Evolutionary conservation across 1,140 invertebrate genomes (phyloP).

Genomic region (Bombus waltoni): DNA sequence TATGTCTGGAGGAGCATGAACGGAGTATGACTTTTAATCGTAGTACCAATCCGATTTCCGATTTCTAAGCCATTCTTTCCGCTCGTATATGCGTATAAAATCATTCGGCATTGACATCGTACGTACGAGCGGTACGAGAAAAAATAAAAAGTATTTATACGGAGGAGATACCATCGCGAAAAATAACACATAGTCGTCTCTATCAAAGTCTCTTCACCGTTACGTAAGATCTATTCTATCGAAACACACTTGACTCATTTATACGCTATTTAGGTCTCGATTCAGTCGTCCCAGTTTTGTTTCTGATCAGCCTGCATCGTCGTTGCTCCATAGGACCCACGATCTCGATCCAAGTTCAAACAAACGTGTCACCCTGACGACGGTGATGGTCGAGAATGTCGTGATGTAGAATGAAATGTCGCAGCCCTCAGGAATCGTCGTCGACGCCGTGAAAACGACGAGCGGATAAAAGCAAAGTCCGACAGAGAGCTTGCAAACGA

Average conservation of each 20-base stretch:
- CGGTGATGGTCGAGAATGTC: neutral
- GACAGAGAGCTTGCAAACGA: slow-evolving; percentile 25
- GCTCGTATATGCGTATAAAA: neutral
- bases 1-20: slow-evolving; percentile 64
- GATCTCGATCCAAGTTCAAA: neutral
- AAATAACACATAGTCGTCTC: neutral
- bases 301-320: slow-evolving; percentile 26
- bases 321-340: neutral
- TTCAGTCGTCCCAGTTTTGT: slow-evolving; percentile 30
- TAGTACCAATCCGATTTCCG: neutral
- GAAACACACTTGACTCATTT: slow-evolving; percentile 25
- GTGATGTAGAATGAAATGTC: neutral
- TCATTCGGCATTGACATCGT: neutral
- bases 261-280: slow-evolving; percentile 41
- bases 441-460: slow-evolving; percentile 59
- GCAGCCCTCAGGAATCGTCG: slow-evolving; percentile 61
- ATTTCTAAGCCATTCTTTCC: neutral
- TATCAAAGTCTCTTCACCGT: slow-evolving; percentile 4
- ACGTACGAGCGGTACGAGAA: neutral
- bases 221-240: slow-evolving; percentile 27
- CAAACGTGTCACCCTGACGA: neutral
- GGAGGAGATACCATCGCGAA: neutral
- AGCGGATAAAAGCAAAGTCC: slow-evolving; percentile 32
- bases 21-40: slow-evolving; percentile 10
- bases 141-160: neutral